These are phyloP conservation scores for Aphodius sticticus DNA, from an alignment of 2,888 invertebrate species.

Conservation along the genomic window DNA sequence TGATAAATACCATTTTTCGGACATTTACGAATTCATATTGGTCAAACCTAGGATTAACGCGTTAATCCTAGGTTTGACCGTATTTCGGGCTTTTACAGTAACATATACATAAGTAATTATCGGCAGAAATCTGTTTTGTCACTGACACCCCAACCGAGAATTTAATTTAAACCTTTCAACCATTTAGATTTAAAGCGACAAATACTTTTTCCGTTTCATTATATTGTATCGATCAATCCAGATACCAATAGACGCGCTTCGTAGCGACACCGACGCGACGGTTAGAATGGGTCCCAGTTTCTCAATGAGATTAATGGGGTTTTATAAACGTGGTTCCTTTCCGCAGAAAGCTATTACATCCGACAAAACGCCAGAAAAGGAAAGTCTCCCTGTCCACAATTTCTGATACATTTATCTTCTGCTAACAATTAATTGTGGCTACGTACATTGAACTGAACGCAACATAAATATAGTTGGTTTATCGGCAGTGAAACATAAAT, in stretches of 20 bases:
- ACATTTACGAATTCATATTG: no score
- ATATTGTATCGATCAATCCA: neutral
- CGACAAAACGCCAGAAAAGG: neutral
- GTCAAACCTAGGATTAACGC: no score
- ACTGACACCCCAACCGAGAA: neutral
- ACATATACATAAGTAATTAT: no score
- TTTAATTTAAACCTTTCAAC: neutral
- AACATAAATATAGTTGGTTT: no score
- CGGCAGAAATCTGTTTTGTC: neutral
- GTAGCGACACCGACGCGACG: neutral
- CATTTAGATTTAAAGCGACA: neutral
- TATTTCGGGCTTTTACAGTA: no score
- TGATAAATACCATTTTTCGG: no score
- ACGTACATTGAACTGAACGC: neutral
- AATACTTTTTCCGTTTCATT: conserved; percentile 4
- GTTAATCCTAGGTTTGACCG: no score
- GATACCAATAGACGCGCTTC: neutral
- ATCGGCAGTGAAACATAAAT: no score
- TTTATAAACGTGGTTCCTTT: neutral
- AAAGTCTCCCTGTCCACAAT: neutral
- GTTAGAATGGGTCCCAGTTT: neutral
- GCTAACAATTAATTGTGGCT: neutral
- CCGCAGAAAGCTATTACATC: neutral
- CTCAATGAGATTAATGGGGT: neutral
- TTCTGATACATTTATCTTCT: neutral